Conservation (phyloP, 2,888 invertebrate genomes). For the Acleris laterana region DNA sequence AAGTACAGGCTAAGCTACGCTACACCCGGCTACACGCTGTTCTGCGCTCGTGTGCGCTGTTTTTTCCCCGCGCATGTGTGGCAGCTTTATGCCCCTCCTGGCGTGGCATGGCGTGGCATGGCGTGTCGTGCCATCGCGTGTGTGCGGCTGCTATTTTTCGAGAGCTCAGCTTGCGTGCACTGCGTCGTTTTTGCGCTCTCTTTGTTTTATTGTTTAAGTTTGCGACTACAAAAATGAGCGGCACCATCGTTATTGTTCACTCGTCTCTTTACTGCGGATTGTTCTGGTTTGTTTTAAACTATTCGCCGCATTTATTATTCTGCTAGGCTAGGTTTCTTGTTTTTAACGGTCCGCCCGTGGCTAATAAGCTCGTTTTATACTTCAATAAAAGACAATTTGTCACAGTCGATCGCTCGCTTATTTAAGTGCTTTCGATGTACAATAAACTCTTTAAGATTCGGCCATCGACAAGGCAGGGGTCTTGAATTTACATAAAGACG, state of each 20-base stretch:
- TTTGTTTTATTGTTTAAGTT: slow-evolving; percentile 77
- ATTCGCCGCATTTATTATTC: slow-evolving; percentile 57
- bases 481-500: slow-evolving; percentile 71
- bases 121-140: slow-evolving; percentile 59
- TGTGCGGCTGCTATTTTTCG: slow-evolving; percentile 69
- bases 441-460: slow-evolving; percentile 57
- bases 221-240: slow-evolving; percentile 71
- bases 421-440: slow-evolving; percentile 52
- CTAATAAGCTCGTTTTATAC: slow-evolving; percentile 53
- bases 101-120: slow-evolving; percentile 28
- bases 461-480: slow-evolving; percentile 56
- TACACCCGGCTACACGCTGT: slow-evolving; percentile 44
- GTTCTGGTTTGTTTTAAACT: slow-evolving; percentile 51
- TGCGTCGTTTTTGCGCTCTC: slow-evolving; percentile 70
- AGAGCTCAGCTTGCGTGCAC: slow-evolving; percentile 71
- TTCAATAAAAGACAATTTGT: slow-evolving; percentile 49
- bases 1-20: slow-evolving; percentile 63
- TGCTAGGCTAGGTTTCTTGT: slow-evolving; percentile 42
- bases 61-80: slow-evolving; percentile 61
- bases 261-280: slow-evolving; percentile 55
- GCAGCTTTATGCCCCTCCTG: slow-evolving; percentile 46
- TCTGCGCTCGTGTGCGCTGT: slow-evolving; percentile 59
- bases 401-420: slow-evolving; percentile 48
- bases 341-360: slow-evolving; percentile 49
- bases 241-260: slow-evolving; percentile 70